Percentiles rank a stretch among this genome's conserved stretches.
These are phyloP conservation scores for Saguinus imperator DNA, from an alignment of 2,113 vertebrate genomes.

Conservation along the genomic window DNA sequence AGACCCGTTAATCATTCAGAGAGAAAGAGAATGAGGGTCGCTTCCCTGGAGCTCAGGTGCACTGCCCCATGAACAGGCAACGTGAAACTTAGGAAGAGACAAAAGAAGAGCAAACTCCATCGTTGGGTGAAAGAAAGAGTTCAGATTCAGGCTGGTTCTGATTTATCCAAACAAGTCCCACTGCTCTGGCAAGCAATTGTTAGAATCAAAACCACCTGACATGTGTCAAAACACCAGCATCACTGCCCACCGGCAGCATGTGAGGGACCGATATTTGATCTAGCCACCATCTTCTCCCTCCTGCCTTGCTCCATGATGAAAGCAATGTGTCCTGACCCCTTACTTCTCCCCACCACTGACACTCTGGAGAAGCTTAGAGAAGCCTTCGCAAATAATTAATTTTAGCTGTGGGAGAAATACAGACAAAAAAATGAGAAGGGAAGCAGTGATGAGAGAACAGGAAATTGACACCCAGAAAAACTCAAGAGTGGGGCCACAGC, in stretches of 20 bases:
- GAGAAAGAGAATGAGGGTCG: not conserved
- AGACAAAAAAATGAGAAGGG: not conserved
- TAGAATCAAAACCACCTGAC: constrained; percentile 64
- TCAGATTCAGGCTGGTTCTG: constrained; percentile 42
- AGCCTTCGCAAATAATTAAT: not conserved
- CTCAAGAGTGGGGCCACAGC: not conserved
- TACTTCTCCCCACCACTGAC: not conserved
- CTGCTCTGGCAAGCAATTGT: constrained; percentile 7
- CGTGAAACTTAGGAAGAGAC: not conserved
- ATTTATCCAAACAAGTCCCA: constrained; percentile 49
- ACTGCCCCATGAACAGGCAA: not conserved
- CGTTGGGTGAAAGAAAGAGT: not conserved
- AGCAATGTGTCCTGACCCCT: not conserved
- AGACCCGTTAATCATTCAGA: fast-evolving
- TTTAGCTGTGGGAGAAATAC: not conserved
- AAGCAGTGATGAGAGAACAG: not conserved
- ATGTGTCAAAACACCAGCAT: constrained; percentile 59
- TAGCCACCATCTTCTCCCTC: not conserved
- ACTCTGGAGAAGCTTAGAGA: not conserved
- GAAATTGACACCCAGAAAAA: not conserved
- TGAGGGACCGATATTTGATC: not conserved
- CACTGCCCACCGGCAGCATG: not conserved
- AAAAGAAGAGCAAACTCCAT: not conserved
- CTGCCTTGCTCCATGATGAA: not conserved
- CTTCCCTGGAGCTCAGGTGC: not conserved